Percentiles rank a stretch among this genome's conserved stretches.
Conservation (phyloP, 2,888 invertebrate species). For the Synanthedon vespiformis region DNA sequence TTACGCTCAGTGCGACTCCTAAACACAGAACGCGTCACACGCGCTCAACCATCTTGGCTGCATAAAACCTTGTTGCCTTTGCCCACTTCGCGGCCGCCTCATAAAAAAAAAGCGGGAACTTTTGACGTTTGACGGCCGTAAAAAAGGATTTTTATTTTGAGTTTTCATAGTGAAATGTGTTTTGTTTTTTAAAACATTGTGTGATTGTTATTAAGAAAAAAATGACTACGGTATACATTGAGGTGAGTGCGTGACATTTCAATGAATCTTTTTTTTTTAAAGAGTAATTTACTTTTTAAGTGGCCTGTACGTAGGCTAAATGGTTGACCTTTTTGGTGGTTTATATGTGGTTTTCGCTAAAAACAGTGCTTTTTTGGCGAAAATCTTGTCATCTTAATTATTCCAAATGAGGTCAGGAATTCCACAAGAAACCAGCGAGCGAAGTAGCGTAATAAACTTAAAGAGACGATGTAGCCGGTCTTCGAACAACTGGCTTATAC, state of each 20-base stretch:
- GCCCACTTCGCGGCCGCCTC: conserved; percentile 27
- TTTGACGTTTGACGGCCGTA: conserved; percentile 25
- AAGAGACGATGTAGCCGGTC: conserved; percentile 3
- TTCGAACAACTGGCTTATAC: conserved; percentile 5
- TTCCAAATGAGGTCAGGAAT: not conserved
- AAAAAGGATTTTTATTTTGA: not conserved
- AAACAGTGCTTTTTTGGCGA: not conserved
- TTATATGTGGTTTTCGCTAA: not conserved
- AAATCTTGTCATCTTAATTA: not conserved
- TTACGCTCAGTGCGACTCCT: conserved; percentile 52
- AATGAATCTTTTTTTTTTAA: conserved; percentile 57
- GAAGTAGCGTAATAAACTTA: conserved; percentile 4
- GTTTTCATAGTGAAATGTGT: conserved; percentile 41
- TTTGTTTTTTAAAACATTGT: conserved; percentile 28
- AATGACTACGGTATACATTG: conserved; percentile 59
- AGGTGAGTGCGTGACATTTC: conserved; percentile 64
- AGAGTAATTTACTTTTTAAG: conserved; percentile 38
- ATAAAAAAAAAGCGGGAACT: conserved; percentile 34
- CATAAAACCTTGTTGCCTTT: conserved; percentile 28
- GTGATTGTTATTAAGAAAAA: conserved; percentile 21
- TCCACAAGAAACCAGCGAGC: not conserved
- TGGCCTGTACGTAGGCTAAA: conserved; percentile 10
- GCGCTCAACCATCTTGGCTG: conserved; percentile 40
- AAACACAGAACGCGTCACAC: conserved; percentile 64
- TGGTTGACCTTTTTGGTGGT: not conserved